A percentile compares a stretch with the other conserved stretches of the same genome.
Evolutionary conservation across 2,888 invertebrate genomes (phyloP).

Genomic region (Sicus ferrugineus): DNA sequence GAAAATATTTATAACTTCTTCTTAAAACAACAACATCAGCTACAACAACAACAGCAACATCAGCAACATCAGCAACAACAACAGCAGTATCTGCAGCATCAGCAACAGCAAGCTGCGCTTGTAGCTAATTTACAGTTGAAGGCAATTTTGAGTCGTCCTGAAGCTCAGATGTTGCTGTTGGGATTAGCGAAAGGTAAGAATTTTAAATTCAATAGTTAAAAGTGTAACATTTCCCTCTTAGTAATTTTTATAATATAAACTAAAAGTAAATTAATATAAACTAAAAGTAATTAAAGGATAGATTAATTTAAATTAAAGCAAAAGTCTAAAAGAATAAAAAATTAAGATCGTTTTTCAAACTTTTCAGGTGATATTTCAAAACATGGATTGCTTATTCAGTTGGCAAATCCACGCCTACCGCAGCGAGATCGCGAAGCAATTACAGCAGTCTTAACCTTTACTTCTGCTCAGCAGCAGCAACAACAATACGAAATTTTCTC

Average conservation of each 20-base stretch:
- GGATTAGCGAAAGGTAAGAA: slow-evolving; percentile 57
- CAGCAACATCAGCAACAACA: slow-evolving; percentile 52
- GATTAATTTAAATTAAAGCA: too few species aligned
- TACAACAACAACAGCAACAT: slow-evolving; percentile 56
- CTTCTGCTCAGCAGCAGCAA: slow-evolving; percentile 58
- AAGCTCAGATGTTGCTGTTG: slow-evolving; percentile 56
- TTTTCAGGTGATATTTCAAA: slow-evolving; percentile 58
- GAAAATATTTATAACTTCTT: slow-evolving; percentile 58
- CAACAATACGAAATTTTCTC: slow-evolving; percentile 57
- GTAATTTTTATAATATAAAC: too few species aligned
- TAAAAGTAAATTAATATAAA: too few species aligned
- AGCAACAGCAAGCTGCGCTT: slow-evolving; percentile 59
- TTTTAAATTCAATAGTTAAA: too few species aligned
- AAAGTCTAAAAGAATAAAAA: too few species aligned
- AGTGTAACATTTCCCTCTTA: too few species aligned
- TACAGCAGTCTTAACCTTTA: slow-evolving; percentile 60
- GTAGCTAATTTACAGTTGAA: slow-evolving; percentile 59
- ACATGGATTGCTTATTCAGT: slow-evolving; percentile 58
- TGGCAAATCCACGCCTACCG: slow-evolving; percentile 57
- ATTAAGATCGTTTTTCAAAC: neutral
- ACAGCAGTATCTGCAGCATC: slow-evolving; percentile 52
- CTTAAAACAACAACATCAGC: slow-evolving; percentile 53
- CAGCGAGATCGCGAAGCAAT: slow-evolving; percentile 60
- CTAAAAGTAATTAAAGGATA: too few species aligned
- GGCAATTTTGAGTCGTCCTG: slow-evolving; percentile 56